phyloP scores from a whole-genome alignment of 1,140 invertebrate genomes.

The Trichonephila clavata region DNA sequence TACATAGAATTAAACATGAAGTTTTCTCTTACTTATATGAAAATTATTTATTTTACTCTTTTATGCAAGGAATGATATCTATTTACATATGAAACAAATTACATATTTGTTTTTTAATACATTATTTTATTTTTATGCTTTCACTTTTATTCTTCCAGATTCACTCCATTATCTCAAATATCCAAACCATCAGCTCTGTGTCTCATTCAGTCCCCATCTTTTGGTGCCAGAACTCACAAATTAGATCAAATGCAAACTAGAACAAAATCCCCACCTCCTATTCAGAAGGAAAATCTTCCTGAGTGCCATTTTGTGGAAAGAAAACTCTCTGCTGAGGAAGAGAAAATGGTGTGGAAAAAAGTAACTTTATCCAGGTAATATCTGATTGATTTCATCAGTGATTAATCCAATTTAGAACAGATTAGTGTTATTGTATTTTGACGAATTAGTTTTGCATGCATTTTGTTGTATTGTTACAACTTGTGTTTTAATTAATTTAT shows the following conservation, averaged over 20 bases:
- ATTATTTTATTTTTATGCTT: not conserved
- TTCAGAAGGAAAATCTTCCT: slow-evolving; percentile 77
- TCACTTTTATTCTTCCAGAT: slow-evolving; percentile 48
- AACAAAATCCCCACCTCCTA: not conserved
- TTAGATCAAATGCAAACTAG: not conserved
- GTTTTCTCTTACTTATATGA: no score
- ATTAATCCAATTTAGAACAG: no score
- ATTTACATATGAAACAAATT: not conserved
- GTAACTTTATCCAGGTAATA: slow-evolving; percentile 78
- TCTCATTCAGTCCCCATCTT: slow-evolving; percentile 60
- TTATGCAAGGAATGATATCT: not conserved
- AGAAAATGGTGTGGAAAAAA: slow-evolving; percentile 80
- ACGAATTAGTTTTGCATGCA: no score
- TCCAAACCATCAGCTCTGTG: slow-evolving; percentile 39
- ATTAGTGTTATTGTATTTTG: no score
- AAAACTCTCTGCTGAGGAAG: slow-evolving; percentile 79
- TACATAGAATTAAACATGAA: no score
- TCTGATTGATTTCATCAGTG: not conserved
- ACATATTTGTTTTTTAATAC: not conserved
- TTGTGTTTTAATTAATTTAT: no score
- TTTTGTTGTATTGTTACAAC: no score
- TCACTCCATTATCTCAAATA: slow-evolving; percentile 34
- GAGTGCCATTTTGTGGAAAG: slow-evolving; percentile 80
- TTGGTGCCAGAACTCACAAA: not conserved
- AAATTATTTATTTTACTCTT: not conserved